A percentile compares a stretch with the other conserved stretches of the same genome.
These are phyloP conservation scores for Notodonta dromedarius DNA, from an alignment of 2,888 invertebrate genomes.

Conservation along the genomic window DNA sequence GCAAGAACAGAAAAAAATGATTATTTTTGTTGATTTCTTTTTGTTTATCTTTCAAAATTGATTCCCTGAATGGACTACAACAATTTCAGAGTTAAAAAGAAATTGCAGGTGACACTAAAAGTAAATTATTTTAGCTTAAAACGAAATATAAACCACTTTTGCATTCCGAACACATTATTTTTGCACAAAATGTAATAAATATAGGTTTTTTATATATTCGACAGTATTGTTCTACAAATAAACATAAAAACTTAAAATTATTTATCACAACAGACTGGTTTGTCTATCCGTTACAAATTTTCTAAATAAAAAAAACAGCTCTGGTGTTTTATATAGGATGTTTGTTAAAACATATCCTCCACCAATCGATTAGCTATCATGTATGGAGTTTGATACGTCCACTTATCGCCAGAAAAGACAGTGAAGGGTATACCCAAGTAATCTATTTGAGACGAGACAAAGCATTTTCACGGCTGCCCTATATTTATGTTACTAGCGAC, in stretches of 20 bases:
- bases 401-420: no score
- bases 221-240: conserved; percentile 47
- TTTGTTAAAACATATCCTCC: no score
- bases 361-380: no score
- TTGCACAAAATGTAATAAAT: conserved; percentile 53
- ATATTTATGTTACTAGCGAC: no score
- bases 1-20: background rate
- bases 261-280: conserved; percentile 81
- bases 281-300: conserved; percentile 64
- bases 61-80: conserved; percentile 29
- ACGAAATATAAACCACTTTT: conserved; percentile 24
- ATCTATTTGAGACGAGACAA: no score
- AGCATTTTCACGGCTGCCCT: no score
- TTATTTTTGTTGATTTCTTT: background rate
- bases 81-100: conserved; percentile 38
- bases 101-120: conserved; percentile 39
- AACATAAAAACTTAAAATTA: conserved; percentile 67
- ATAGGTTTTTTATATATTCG: conserved; percentile 33
- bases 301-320: background rate
- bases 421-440: no score
- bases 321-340: background rate
- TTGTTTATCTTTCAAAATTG: background rate
- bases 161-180: conserved; percentile 54
- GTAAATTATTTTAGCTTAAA: conserved; percentile 38
- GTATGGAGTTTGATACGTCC: no score